Evolutionary conservation across 2,888 invertebrate genomes (phyloP), one percentile per base, ranked within the genome.

Genomic region (Ectemnius cavifrons): DNA sequence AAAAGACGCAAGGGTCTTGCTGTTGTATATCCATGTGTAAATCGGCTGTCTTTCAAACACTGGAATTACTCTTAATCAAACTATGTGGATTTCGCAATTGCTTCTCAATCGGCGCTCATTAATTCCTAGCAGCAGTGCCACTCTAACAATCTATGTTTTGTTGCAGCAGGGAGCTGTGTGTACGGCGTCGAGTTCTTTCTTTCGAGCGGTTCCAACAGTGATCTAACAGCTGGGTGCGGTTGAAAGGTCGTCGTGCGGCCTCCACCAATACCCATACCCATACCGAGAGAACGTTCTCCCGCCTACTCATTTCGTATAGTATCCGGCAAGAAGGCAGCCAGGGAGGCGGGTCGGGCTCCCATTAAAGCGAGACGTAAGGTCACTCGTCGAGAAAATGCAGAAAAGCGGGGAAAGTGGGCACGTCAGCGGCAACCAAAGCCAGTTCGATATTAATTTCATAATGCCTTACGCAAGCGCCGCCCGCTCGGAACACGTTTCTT

Each of bases 241-340:
- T 77, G 79, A 83, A 83, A 83, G 83, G 81, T 82, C 81, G 81
- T 65, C 73, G 67, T 63, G 76, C 73, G 79, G 75, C 80, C 80
- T 80, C 79, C 73, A 74, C 74, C 68, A 63, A 68, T 52, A 77
- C 71, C 47, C 57, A 68, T 52, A 77, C 71, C 47, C 57, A 67
- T 56, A 27, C 60, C 46, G 68, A 37, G 14, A 14, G 59, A 52
- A 46, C 67, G 62, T 67, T 75, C 67, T 37, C 71, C 74, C 63
- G 67, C 71, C 37, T 37, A 37, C 37, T 37, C 37, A 37, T 37
- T 37, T 8, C 37, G 37, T 37, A 37, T 37, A 37, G 37, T 37
- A 37, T 37, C 37, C 37, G 37, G 37, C 37, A 37, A 37, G 37
- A 37, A 37, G 37, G 37, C 6, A 37, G 37, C 8, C 37, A 37